These are phyloP conservation scores for Pelobates cultripes DNA, from an alignment of 2,797 vertebrate species.

Conservation along the genomic window DNA sequence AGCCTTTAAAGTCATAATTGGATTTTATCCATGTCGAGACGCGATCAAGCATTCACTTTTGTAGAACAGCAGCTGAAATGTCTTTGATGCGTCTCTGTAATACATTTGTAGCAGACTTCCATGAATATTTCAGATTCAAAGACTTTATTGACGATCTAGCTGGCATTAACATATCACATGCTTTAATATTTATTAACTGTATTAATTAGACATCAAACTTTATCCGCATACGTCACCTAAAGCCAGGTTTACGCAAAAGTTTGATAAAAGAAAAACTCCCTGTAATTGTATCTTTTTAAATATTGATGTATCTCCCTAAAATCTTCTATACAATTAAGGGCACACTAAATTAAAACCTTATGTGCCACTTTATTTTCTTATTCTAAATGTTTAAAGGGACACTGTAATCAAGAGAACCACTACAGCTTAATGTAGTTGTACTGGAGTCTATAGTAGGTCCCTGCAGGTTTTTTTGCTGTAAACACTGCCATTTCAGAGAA, in stretches of 20 bases:
- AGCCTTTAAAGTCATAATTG: constrained; percentile 51
- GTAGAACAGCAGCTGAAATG: constrained; percentile 14
- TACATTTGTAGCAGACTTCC: constrained; percentile 12
- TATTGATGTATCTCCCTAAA: background rate
- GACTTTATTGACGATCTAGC: background rate
- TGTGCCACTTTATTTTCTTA: too few relatives aligned
- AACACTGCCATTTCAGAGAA: too few relatives aligned
- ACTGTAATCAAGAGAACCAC: too few relatives aligned
- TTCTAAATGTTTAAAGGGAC: too few relatives aligned
- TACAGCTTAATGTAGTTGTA: too few relatives aligned
- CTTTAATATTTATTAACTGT: constrained; percentile 23
- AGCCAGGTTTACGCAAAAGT: background rate
- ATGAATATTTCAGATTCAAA: constrained; percentile 24
- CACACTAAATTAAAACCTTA: too few relatives aligned
- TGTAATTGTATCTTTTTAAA: background rate
- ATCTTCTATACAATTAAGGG: background rate
- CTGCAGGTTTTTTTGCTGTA: too few relatives aligned
- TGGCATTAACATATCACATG: constrained; percentile 25
- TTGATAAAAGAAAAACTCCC: background rate
- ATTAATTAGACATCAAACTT: constrained; percentile 19
- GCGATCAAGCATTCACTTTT: constrained; percentile 26
- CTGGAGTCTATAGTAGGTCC: too few relatives aligned
- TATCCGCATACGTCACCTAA: background rate
- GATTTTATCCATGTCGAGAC: constrained; percentile 44
- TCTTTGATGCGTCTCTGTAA: constrained; percentile 46